phyloP scores from a whole-genome alignment of 2,797 vertebrate genomes.

The Hybognathus amarus region DNA sequence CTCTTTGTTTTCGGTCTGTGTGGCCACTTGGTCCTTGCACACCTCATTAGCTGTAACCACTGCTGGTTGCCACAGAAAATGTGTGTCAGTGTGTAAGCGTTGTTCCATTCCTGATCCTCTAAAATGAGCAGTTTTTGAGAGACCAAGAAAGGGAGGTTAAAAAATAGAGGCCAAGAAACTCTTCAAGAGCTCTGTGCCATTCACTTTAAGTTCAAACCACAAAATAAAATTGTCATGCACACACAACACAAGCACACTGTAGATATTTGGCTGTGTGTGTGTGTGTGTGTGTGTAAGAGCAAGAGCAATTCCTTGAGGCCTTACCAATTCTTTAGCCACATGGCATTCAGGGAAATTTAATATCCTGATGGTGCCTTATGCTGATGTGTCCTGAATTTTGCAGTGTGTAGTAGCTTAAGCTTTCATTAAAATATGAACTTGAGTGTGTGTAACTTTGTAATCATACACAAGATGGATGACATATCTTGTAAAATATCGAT shows the following conservation, averaged over 20 bases:
- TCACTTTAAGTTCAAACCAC: slow-evolving; percentile 45
- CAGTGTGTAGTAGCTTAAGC: not conserved
- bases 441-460: slow-evolving; percentile 13
- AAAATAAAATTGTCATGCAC: slow-evolving; percentile 31
- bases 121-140: slow-evolving; percentile 34
- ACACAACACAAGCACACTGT: slow-evolving; percentile 22
- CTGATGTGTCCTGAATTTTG: slow-evolving; percentile 36
- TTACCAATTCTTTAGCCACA: slow-evolving; percentile 26
- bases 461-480: not conserved
- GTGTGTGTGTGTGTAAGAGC: not conserved
- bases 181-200: slow-evolving; percentile 33
- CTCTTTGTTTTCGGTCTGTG: slow-evolving; percentile 48
- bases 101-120: slow-evolving; percentile 42
- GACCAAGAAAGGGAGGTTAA: slow-evolving; percentile 10
- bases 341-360: slow-evolving; percentile 31
- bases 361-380: slow-evolving; percentile 32
- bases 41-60: slow-evolving; percentile 54
- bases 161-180: slow-evolving; percentile 1
- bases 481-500: not conserved
- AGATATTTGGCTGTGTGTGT: slow-evolving; percentile 22
- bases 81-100: slow-evolving; percentile 46
- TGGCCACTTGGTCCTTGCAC: slow-evolving; percentile 44
- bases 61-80: slow-evolving; percentile 62
- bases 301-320: slow-evolving; percentile 10
- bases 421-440: slow-evolving; percentile 26